Percentiles rank a stretch among this genome's conserved stretches.
These are phyloP conservation scores for Drosophila nigromelanica DNA, from an alignment of 1,140 invertebrate genomes.

Conservation along the genomic window DNA sequence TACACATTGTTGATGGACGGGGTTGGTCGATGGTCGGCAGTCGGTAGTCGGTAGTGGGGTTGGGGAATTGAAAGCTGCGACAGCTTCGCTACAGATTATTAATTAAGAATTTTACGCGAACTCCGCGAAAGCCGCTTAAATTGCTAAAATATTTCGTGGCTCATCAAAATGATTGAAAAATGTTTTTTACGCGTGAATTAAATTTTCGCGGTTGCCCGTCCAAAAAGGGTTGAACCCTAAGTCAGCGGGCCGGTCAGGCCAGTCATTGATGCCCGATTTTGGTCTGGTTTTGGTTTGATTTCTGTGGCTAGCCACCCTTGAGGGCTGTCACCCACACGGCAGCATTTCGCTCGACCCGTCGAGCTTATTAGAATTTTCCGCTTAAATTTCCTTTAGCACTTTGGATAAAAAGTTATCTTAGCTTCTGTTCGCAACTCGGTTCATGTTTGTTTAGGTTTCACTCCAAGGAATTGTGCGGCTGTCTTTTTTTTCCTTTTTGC, in stretches of 20 bases:
- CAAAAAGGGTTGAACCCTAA: slow-evolving; percentile 56
- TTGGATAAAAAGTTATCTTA: slow-evolving; percentile 60
- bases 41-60: not conserved
- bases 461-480: slow-evolving; percentile 45
- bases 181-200: slow-evolving; percentile 78
- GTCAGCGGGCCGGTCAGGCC: slow-evolving; percentile 7
- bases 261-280: slow-evolving; percentile 24
- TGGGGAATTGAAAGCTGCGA: slow-evolving; percentile 16
- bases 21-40: not conserved
- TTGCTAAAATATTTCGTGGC: slow-evolving; percentile 76
- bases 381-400: slow-evolving; percentile 79
- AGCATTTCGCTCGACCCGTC: slow-evolving; percentile 16
- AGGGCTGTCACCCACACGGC: not conserved
- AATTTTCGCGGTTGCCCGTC: slow-evolving; percentile 66
- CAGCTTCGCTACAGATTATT: slow-evolving; percentile 70
- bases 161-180: slow-evolving; percentile 80
- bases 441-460: slow-evolving; percentile 73
- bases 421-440: slow-evolving; percentile 37
- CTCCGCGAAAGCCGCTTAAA: slow-evolving; percentile 69
- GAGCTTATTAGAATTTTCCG: slow-evolving; percentile 81
- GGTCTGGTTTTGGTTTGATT: slow-evolving; percentile 47
- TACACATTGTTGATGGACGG: slow-evolving; percentile 47
- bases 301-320: slow-evolving; percentile 42
- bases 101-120: slow-evolving; percentile 79
- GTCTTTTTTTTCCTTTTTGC: slow-evolving; percentile 23